These are phyloP conservation scores for Crocallis elinguaria DNA, from an alignment of 2,888 invertebrate genomes.

Conservation along the genomic window DNA sequence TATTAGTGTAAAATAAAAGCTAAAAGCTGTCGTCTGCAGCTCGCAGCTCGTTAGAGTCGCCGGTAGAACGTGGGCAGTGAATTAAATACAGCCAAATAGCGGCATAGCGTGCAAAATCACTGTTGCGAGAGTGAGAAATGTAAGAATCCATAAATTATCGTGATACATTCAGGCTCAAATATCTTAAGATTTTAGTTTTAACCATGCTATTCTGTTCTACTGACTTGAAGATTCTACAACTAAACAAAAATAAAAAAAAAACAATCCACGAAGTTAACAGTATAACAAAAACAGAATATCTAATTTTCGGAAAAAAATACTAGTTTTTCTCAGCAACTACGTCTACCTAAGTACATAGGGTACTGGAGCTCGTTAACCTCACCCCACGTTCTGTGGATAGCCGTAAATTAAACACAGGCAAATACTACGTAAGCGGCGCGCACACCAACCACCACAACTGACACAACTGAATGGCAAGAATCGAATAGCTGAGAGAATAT, in stretches of 20 bases:
- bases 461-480: neutral
- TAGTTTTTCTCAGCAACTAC: neutral
- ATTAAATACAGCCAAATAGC: conserved; percentile 42
- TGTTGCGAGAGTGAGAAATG: no score
- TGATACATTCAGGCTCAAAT: no score
- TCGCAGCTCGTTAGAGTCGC: conserved; percentile 20
- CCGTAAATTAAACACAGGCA: conserved; percentile 57
- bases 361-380: conserved; percentile 47
- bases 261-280: no score
- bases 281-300: no score
- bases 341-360: neutral
- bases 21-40: conserved; percentile 29
- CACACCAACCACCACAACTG: neutral
- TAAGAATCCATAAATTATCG: no score
- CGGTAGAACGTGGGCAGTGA: conserved; percentile 8
- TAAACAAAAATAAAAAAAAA: no score
- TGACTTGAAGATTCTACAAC: no score
- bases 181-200: no score
- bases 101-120: neutral
- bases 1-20: conserved; percentile 36
- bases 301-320: no score
- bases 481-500: neutral
- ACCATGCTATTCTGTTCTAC: no score
- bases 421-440: conserved; percentile 36
- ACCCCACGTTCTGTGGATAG: conserved; percentile 35